phyloP scores from a whole-genome alignment of 2,113 vertebrate genomes.

The Ellobius talpinus region DNA sequence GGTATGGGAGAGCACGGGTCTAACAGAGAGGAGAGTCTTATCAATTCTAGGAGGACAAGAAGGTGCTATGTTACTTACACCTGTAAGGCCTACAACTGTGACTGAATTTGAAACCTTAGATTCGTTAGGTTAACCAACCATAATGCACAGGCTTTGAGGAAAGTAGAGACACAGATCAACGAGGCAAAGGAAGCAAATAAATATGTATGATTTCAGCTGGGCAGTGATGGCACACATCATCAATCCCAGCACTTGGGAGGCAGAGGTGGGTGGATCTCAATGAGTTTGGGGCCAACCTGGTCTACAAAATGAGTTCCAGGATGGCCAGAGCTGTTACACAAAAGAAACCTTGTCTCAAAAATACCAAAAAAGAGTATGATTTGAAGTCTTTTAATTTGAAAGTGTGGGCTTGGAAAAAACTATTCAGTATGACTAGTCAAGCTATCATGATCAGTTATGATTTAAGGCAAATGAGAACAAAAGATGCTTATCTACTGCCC shows the following conservation, averaged over 20 bases:
- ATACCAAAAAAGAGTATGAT: neutral
- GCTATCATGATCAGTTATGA: slow-evolving; percentile 39
- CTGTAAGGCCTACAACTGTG: slow-evolving; percentile 13
- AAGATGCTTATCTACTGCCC: slow-evolving; percentile 17
- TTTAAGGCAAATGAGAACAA: slow-evolving; percentile 62
- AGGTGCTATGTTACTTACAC: slow-evolving; percentile 5
- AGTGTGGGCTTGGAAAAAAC: slow-evolving; percentile 61
- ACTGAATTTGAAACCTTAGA: slow-evolving; percentile 26
- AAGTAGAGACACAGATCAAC: slow-evolving; percentile 28
- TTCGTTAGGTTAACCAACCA: slow-evolving; percentile 18
- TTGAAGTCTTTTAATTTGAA: slow-evolving; percentile 29
- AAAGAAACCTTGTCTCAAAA: too few species aligned
- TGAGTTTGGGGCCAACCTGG: too few species aligned
- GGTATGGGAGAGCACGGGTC: neutral
- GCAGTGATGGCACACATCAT: too few species aligned
- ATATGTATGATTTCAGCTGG: neutral
- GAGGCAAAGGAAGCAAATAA: slow-evolving; percentile 31
- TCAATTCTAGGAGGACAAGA: slow-evolving; percentile 19
- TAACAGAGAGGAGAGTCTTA: slow-evolving; percentile 10
- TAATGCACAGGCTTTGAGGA: neutral
- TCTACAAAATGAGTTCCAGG: too few species aligned
- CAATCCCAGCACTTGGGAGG: too few species aligned
- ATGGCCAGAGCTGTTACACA: too few species aligned
- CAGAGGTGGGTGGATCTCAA: too few species aligned
- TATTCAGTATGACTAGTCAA: slow-evolving; percentile 27